phyloP scores from a whole-genome alignment of 2,113 vertebrate genomes.

The Odontesthes bonariensis region DNA sequence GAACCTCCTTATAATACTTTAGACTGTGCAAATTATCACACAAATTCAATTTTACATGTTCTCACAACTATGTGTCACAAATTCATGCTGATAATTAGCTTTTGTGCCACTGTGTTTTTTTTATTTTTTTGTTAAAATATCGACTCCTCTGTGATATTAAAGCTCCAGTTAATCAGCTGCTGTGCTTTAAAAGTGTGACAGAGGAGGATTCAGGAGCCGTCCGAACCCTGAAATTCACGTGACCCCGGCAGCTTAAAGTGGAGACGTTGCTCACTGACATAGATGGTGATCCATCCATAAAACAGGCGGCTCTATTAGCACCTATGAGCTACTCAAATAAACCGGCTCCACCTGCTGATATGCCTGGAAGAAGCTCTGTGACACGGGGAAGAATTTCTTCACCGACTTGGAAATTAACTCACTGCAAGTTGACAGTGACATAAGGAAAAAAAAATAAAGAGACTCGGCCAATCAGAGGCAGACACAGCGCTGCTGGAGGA shows the following conservation, averaged over 20 bases:
- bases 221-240: background rate
- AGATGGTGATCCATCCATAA: background rate
- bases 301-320: background rate
- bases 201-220: too few relatives aligned
- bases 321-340: background rate
- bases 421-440: background rate
- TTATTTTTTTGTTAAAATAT: too few relatives aligned
- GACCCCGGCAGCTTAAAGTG: background rate
- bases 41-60: too few relatives aligned
- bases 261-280: background rate
- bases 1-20: too few relatives aligned
- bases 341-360: background rate
- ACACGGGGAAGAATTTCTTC: constrained; percentile 1
- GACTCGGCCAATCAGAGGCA: constrained; percentile 47
- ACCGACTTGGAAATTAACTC: constrained; percentile 4
- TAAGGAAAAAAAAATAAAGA: background rate
- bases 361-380: background rate
- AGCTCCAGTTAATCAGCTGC: too few relatives aligned
- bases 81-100: too few relatives aligned
- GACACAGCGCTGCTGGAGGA: constrained; percentile 49
- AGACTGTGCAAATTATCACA: too few relatives aligned
- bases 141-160: too few relatives aligned
- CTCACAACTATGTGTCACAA: too few relatives aligned
- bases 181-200: too few relatives aligned
- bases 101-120: too few relatives aligned